phyloP scores from a whole-genome alignment of 1,140 invertebrate species.

The Drosophila busckii region DNA sequence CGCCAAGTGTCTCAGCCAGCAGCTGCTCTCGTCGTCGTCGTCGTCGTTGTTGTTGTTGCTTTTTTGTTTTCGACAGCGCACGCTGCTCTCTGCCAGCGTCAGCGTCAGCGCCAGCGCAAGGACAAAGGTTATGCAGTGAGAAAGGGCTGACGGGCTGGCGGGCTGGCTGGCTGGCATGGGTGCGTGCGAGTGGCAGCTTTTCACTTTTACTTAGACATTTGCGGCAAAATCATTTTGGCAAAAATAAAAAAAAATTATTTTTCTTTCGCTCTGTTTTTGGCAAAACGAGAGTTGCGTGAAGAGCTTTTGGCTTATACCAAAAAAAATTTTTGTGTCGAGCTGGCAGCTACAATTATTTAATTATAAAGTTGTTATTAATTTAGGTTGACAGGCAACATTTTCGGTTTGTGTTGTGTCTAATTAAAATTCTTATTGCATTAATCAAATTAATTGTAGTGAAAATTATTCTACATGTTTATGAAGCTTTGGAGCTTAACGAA shows the following conservation, averaged over 20 bases:
- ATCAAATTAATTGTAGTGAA: too few species aligned
- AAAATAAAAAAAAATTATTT: too few species aligned
- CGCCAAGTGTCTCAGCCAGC: conserved; percentile 62
- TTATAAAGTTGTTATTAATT: too few species aligned
- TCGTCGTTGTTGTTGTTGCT: conserved; percentile 28
- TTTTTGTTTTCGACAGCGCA: conserved; percentile 33
- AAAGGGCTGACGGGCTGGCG: not conserved
- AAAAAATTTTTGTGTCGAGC: too few species aligned
- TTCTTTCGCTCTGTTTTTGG: conserved; percentile 16
- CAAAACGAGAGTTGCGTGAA: conserved; percentile 35
- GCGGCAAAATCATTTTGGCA: conserved; percentile 55
- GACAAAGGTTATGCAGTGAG: too few species aligned
- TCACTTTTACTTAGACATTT: conserved; percentile 46
- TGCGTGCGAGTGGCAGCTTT: conserved; percentile 57
- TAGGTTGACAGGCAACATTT: too few species aligned
- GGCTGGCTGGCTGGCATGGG: not conserved
- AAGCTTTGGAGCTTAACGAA: too few species aligned
- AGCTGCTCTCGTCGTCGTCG: conserved; percentile 3
- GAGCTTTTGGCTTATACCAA: not conserved
- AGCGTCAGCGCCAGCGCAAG: conserved; percentile 2
- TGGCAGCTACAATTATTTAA: too few species aligned
- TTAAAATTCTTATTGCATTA: too few species aligned
- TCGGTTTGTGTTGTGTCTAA: too few species aligned
- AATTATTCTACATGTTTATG: too few species aligned
- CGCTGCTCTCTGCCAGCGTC: conserved; percentile 9